Evolutionary conservation across 2,113 vertebrate genomes (phyloP), one percentile per base, ranked within the genome.

Genomic region (Alligator sinensis): DNA sequence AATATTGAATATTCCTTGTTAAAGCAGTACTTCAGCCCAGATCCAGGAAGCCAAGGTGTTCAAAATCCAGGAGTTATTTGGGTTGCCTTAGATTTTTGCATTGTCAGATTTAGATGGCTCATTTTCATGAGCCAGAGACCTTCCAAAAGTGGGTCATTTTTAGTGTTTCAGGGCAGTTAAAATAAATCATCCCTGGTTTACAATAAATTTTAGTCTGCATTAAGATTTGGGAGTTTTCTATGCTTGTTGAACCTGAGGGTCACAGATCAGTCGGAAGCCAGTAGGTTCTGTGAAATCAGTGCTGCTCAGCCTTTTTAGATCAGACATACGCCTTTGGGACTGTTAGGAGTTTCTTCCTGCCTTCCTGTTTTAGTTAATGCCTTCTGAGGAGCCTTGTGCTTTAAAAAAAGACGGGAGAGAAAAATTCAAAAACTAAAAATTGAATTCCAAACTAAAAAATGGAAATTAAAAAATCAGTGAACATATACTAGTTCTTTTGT

Each of bases 41-140:
- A 47, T 47, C n/a, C 63, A 94, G 72, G 64, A 6, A 80, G 4
- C 2, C 17, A 58, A 70, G 12, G 14, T 58, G 79, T 86, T 82
- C 61, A 82, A 9, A 89, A 87, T 22, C 77, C 25, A 64, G 5
- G 81, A 1, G 3, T 27, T 70, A 9, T 38, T 76, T 76, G 3
- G 68, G 70, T 58, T 3, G 0, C 4, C 88, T 91, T 2, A 3
- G 6, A 57, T 1, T 55, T 47, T 66, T n/a, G 27, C 13, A 28
- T n/a, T 5, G 30, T 63, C 28, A 66, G 1, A 4, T 30, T 90
- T 30, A 28, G 92, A 34, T 3, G 38, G 1, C 63, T 9, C 12
- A 19, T 1, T 87, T 87, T 80, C 34, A 57, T 6, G 18, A 82
- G 57, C 47, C 80, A 80, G 2, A 3, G 28, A 30, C 4, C 79